Percentiles rank a stretch among this genome's conserved stretches.
These are phyloP conservation scores for Ophion obscuratus DNA, from an alignment of 2,888 invertebrate genomes.

Conservation along the genomic window DNA sequence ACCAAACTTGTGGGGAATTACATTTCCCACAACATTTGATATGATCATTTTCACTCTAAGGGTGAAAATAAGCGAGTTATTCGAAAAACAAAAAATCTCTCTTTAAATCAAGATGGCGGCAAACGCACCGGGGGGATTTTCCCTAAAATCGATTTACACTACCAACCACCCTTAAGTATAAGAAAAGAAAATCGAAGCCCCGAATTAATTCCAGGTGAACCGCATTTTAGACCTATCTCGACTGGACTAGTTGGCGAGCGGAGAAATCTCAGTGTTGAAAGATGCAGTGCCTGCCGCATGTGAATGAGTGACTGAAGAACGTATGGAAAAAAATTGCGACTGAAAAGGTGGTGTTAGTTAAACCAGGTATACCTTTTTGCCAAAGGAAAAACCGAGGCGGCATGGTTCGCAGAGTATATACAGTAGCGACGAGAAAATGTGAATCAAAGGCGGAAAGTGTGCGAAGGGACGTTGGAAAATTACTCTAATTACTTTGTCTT, in stretches of 20 bases:
- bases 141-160: too few species aligned
- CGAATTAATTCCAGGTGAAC: too few species aligned
- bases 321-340: constrained; percentile 47
- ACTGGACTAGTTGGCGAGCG: neutral
- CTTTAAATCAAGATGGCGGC: too few species aligned
- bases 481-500: constrained; percentile 75
- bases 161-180: too few species aligned
- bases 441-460: neutral
- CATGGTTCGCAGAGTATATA: neutral
- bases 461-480: constrained; percentile 67
- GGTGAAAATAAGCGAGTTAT: too few species aligned
- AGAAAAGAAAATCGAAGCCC: too few species aligned
- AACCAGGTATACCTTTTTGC: constrained; percentile 28
- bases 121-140: too few species aligned
- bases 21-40: too few species aligned
- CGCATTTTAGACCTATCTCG: too few species aligned
- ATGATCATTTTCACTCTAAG: too few species aligned
- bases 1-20: too few species aligned
- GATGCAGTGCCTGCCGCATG: constrained; percentile 35
- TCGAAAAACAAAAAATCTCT: too few species aligned
- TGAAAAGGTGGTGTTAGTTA: constrained; percentile 55
- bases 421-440: neutral
- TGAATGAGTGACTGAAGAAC: neutral
- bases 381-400: constrained; percentile 31
- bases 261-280: constrained; percentile 38